Evolutionary conservation across 1,140 invertebrate genomes (phyloP), one percentile per base, ranked within the genome.

Genomic region (Heliconius nattereri): DNA sequence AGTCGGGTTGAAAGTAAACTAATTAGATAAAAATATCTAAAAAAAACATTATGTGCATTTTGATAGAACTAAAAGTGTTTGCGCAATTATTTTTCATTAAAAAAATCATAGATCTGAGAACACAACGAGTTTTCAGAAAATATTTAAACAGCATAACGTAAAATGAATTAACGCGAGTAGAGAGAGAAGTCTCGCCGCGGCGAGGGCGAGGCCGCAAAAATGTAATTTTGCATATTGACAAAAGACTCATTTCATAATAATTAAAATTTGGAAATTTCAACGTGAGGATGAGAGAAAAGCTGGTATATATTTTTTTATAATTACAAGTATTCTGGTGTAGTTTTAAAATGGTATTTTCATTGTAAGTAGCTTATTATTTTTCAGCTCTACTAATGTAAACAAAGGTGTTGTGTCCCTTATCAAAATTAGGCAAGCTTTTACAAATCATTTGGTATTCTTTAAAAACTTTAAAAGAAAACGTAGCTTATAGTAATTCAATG

Each of bases 201-300:
- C 32, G 75, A 76, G 57, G 74, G 11, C 29, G 75, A 76, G 57
- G 75, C 75, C 75, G 75, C 73, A 75, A 40, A 76, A 76, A 76
- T 76, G 70, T 76, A 76, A 76, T 76, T 76, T 76, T 70, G 57
- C 75, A 76, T 76, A 76, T 76, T 76, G 75, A 76, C 75, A 76
- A 76, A 76, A 70, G 73, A 35, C 73, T 75, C 75, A 76, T 76
- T 76, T 66, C 75, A 76, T 76, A 37, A 75, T 75, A 75, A 75
- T 75, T 57, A 75, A 75, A 75, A 76, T 76, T 76, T 76, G 29
- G 11, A 57, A 52, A 23, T 70, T 76, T 76, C 37, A 19, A 70
- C 8, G 32, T 37, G 35, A 71, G 32, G 35, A 7, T 71, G 35
- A 71, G 35, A 71, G 60, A 16, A 16, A 29, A 16, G 11, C 23